A percentile compares a stretch with the other conserved stretches of the same genome.
These are phyloP conservation scores for Antheraea assamensis DNA, from an alignment of 2,888 invertebrate genomes.

Conservation along the genomic window DNA sequence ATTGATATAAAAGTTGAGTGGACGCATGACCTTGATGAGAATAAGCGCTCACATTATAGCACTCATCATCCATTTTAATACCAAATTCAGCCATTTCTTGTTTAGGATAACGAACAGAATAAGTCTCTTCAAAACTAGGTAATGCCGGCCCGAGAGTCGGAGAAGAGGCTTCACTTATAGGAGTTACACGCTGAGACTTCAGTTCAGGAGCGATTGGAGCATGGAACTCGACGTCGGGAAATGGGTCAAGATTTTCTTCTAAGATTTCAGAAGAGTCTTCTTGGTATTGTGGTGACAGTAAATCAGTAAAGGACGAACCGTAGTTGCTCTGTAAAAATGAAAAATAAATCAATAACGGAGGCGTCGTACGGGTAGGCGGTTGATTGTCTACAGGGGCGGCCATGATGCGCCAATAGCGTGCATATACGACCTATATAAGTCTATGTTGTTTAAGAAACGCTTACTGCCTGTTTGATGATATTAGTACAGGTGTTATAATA, in stretches of 20 bases:
- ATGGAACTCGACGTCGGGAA: conserved; percentile 85
- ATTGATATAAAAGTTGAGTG: conserved; percentile 81
- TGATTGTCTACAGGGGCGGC: conserved; percentile 61
- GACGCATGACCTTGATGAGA: conserved; percentile 83
- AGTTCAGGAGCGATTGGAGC: conserved; percentile 70
- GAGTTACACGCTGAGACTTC: conserved; percentile 69
- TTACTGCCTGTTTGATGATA: conserved; percentile 40
- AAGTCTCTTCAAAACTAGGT: conserved; percentile 95
- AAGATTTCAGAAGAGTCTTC: conserved; percentile 87
- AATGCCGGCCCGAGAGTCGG: conserved; percentile 83
- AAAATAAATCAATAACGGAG: conserved; percentile 69
- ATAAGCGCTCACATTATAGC: conserved; percentile 85
- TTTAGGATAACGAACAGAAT: conserved; percentile 88
- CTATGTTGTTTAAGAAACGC: conserved; percentile 27
- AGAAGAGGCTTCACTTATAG: conserved; percentile 72
- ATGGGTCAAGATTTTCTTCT: conserved; percentile 88
- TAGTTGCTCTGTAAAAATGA: conserved; percentile 87
- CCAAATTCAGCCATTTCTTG: conserved; percentile 85
- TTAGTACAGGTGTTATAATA: conserved; percentile 55
- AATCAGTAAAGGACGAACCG: conserved; percentile 90
- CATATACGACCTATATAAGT: conserved; percentile 42
- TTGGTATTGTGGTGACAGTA: conserved; percentile 88
- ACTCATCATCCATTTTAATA: conserved; percentile 94
- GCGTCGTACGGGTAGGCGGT: conserved; percentile 73
- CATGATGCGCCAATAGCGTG: conserved; percentile 63